Base-by-base conservation (phyloP, 2,888 invertebrate species). In the Pterobdella sp. region DNA sequence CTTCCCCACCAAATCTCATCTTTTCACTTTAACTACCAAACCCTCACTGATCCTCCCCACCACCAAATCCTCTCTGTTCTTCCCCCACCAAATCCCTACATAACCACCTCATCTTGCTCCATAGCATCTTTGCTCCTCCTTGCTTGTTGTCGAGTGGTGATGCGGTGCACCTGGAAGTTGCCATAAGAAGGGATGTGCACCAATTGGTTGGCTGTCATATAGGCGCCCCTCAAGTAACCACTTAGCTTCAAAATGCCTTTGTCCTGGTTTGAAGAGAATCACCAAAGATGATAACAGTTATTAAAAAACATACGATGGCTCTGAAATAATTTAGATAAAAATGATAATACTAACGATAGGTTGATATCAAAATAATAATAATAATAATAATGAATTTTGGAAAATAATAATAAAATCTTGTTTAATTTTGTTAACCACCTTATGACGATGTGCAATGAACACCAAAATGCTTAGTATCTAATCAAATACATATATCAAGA, bases 111-210 rank as follows among this genome's bases (percentile, higher is more conserved):
- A 1, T 26, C 68, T 10, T n/a, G 14, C 31, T 42, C 36, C 10
- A 35, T 1, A n/a, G 29, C 36, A 10, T 37, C n/a, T 52, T 49
- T 49, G 52, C 32, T 69, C n/a, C n/a, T n/a, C n/a, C n/a, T n/a
- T n/a, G n/a, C n/a, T n/a, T n/a, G n/a, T n/a, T n/a, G n/a, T n/a
- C n/a, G n/a, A n/a, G 80, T 79, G 76, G 82, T 82, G 77, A 96
- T 91, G 82, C 90, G 88, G n/a, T 76, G 72, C 88, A 98, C 89
- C 86, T 95, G 95, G 81, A 91, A 97, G 81, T 95, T 93, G 10
- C 96, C 96, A 80, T 92, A 87, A 0, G 95, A 95, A 65, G 93
- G 90, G 72, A 98, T 88, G 81, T 98, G 94, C 34, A 98, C 87
- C 72, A 96, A 86, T 75, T 90, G 87, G 84, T 97, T 94, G 0